These are phyloP conservation scores for Gobio gobio DNA, from an alignment of 2,113 vertebrate genomes.

Conservation along the genomic window DNA sequence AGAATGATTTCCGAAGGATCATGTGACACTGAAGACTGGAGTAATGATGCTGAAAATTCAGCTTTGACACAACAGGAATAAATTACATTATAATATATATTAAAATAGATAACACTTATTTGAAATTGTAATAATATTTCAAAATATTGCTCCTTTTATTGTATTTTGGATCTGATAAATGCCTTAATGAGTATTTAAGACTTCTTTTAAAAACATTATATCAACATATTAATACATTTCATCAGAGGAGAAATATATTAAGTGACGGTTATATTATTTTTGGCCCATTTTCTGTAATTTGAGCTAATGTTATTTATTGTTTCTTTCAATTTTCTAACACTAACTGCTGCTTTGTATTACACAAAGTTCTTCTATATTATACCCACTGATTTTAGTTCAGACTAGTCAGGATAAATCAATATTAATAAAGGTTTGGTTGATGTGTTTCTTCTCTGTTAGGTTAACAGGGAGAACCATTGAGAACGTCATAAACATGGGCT, in stretches of 20 bases:
- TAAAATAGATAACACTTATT: background rate
- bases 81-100: background rate
- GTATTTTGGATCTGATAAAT: background rate
- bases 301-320: background rate
- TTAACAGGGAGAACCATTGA: constrained; percentile 86
- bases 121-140: background rate
- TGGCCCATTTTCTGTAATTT: background rate
- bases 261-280: background rate
- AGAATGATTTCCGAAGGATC: no score
- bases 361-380: background rate
- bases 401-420: background rate
- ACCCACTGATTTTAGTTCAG: background rate
- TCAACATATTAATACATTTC: background rate
- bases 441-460: constrained; percentile 67
- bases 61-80: background rate
- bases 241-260: background rate
- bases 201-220: background rate
- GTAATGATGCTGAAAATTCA: background rate
- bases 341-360: background rate
- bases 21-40: background rate
- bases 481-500: constrained; percentile 93
- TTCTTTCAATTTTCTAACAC: background rate
- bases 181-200: background rate
- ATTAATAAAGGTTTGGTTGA: background rate
- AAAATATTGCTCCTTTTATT: background rate